phyloP scores from a whole-genome alignment of 2,888 invertebrate species.

The Coecobrya sp. region DNA sequence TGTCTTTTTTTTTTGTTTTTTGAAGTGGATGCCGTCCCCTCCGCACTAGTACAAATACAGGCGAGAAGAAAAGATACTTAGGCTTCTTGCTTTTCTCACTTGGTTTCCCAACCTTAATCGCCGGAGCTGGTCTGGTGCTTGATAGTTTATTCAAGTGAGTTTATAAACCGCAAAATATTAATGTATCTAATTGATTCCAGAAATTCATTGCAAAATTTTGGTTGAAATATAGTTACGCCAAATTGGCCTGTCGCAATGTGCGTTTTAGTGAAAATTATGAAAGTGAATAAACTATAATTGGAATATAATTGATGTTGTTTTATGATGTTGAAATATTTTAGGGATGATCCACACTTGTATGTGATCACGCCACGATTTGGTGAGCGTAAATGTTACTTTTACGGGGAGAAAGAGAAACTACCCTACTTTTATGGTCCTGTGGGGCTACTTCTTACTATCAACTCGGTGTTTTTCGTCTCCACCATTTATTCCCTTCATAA shows the following conservation, averaged over 20 bases:
- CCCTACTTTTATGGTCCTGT: slow-evolving; percentile 96
- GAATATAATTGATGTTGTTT: not conserved
- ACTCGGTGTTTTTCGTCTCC: slow-evolving; percentile 92
- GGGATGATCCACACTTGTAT: slow-evolving; percentile 89
- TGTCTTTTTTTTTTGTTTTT: not conserved
- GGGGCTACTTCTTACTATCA: slow-evolving; percentile 93
- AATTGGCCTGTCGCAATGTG: too few species aligned
- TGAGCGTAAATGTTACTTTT: slow-evolving; percentile 94
- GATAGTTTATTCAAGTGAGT: slow-evolving; percentile 84
- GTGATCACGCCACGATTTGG: slow-evolving; percentile 93
- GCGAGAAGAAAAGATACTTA: slow-evolving; percentile 85
- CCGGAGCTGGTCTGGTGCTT: slow-evolving; percentile 84
- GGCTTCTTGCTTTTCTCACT: slow-evolving; percentile 85
- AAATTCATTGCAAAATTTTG: too few species aligned
- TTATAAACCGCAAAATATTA: not conserved
- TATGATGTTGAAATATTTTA: slow-evolving; percentile 87
- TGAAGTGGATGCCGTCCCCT: slow-evolving; percentile 85
- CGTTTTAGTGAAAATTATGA: not conserved
- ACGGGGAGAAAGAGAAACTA: slow-evolving; percentile 93
- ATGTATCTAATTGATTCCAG: not conserved
- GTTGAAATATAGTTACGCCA: too few species aligned
- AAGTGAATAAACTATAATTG: not conserved
- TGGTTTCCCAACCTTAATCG: slow-evolving; percentile 85
- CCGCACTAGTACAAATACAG: slow-evolving; percentile 84
- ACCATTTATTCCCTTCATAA: slow-evolving; percentile 91